Base-by-base conservation (phyloP, 2,888 invertebrate genomes). In the Malacosoma neustria region DNA sequence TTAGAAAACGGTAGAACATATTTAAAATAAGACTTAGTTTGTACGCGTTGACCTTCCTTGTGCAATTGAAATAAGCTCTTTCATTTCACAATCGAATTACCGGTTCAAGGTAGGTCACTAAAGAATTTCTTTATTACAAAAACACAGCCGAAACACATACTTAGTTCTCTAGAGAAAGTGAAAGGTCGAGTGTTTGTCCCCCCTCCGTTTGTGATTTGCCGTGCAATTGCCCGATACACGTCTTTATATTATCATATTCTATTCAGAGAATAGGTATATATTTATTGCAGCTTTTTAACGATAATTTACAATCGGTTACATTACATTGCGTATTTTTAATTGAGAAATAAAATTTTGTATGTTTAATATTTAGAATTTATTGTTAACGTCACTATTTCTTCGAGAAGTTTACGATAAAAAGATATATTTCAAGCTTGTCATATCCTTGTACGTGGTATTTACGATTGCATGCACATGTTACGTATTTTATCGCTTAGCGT, bases 141-240 rank as follows among this genome's bases (percentile, higher is more conserved):
- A 54, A 58, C 39, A 47, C 46, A 46, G 48, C 49, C 51, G 49
- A 41, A 49, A 47, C 55, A 57, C 59, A 62, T 61, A 46, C 43
- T 45, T 43, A 64, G 56, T 63, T 67, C 54, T 57, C 43, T 43
- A 55, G 67, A 63, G 76, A 77, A 76, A 79, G 77, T 79, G 74
- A 77, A 70, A 76, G 77, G 75, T 74, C 71, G 71, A 39, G 51
- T 57, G 61, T 55, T 59, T 22, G 7, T n/a, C n/a, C 22, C 47
- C 49, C 51, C 50, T 40, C 51, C 52, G 55, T 57, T 52, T 45
- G 54, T 51, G 46, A 45, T 50, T 38, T 48, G 48, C 49, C 2
- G 6, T 9, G 22, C 22, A 9, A 22, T 22, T 22, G 22, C 9
- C 22, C 22, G n/a, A 22, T 22, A 7, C 22, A 4, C 22, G 22